Conservation (phyloP, 2,797 vertebrate genomes). For the Cossypha caffra region DNA sequence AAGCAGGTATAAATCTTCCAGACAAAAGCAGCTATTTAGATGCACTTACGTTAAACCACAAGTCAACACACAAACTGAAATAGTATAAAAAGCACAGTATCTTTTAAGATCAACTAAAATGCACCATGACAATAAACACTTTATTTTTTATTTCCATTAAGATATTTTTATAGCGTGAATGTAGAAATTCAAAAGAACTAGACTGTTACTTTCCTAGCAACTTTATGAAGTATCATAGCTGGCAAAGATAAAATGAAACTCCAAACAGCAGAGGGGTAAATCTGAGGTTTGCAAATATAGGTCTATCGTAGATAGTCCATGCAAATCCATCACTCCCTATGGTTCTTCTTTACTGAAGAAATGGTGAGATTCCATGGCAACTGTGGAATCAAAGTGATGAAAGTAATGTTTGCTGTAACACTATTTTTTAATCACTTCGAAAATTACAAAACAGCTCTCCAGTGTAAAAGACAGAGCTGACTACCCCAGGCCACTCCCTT, state of each 20-base stretch:
- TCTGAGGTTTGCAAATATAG: neutral
- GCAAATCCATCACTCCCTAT: neutral
- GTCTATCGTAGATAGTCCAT: neutral
- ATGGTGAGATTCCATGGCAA: neutral
- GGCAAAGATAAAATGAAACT: neutral
- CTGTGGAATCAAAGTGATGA: neutral
- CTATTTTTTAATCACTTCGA: neutral
- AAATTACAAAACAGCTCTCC: neutral
- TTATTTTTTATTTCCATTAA: neutral
- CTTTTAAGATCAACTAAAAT: neutral
- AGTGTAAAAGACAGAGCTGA: neutral
- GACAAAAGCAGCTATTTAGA: neutral
- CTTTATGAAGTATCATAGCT: neutral
- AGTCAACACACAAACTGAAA: neutral
- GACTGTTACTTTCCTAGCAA: neutral
- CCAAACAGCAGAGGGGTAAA: neutral
- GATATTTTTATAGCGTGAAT: neutral
- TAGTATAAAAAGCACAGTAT: neutral
- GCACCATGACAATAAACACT: neutral
- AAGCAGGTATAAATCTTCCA: neutral
- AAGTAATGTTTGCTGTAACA: neutral
- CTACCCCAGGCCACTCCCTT: neutral
- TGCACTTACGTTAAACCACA: neutral
- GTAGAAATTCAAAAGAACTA: neutral
- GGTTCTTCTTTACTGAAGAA: neutral